Base-by-base conservation (phyloP, 2,888 invertebrate species). In the Tinea trinotella region DNA sequence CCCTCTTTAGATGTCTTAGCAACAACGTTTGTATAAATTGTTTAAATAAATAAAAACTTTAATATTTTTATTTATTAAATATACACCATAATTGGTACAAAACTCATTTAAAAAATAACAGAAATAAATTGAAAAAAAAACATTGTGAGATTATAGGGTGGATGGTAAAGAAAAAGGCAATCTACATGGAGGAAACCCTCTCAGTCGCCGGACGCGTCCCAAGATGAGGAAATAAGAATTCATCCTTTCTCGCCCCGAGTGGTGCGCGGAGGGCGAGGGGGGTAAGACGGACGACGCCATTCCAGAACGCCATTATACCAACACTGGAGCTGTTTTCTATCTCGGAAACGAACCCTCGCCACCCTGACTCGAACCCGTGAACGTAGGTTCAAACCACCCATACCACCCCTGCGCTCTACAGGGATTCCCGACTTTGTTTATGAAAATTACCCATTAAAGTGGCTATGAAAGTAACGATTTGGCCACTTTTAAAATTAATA, bases 231-330 rank as follows among this genome's bases (percentile, higher is more conserved):
- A 85, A 86, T 86, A 84, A 86, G 85, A 85, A 86, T 86, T 85
- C 85, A 85, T 87, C 85, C 84, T 82, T 81, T 81, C 82, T 76
- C 80, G 78, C 76, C 73, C 68, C 67, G 74, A 70, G 71, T 67
- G 63, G 77, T 67, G 68, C 54, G 55, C 62, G 61, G 56, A 61
- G 59, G 64, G 59, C 59, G 60, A 70, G 71, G 78, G 82, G 78
- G 75, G 77, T 79, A 88, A 89, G 90, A 89, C 87, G 89, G 88
- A 89, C 88, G 89, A 88, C 88, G 89, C 88, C 88, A 90, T 90
- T 90, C 89, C 90, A 87, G 87, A 88, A 88, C 88, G 87, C 89
- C 89, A 89, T 89, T 89, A 89, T 88, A 88, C 89, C 86, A 88
- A 87, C 88, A 81, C 87, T 77, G 81, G 88, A 85, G 87, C 88